A percentile compares a stretch with the other conserved stretches of the same genome.
Conservation (phyloP, 2,888 invertebrate species). For the Neuroscelio doddi region DNA sequence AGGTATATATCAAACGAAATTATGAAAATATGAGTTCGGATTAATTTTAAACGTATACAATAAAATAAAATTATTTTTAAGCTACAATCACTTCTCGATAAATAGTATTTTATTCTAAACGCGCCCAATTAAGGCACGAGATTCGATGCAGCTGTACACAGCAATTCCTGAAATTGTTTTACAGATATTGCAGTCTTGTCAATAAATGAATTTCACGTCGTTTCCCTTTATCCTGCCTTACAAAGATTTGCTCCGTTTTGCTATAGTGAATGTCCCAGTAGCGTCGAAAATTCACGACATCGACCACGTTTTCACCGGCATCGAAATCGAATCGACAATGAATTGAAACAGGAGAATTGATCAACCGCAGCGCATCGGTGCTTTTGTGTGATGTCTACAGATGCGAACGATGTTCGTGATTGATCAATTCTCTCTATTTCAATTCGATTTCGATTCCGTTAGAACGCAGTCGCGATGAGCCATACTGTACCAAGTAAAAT, state of each 20-base stretch:
- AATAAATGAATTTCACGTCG: conserved; percentile 39
- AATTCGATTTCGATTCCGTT: conserved; percentile 43
- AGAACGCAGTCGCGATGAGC: conserved; percentile 17
- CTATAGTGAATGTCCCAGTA: conserved; percentile 26
- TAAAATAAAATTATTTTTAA: too few species aligned
- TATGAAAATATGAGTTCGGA: too few species aligned
- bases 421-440: conserved; percentile 45
- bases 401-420: conserved; percentile 39
- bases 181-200: conserved; percentile 35
- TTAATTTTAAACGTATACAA: too few species aligned
- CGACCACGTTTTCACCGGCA: conserved; percentile 37
- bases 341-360: conserved; percentile 47
- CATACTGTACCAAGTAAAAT: conserved; percentile 17
- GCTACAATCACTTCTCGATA: neutral
- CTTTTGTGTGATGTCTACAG: conserved; percentile 36
- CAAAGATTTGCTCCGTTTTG: conserved; percentile 31
- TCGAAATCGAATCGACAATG: conserved; percentile 44
- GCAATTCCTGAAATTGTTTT: conserved; percentile 30
- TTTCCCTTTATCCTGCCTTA: conserved; percentile 36
- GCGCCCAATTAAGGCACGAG: neutral
- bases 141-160: conserved; percentile 21
- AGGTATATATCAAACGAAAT: too few species aligned
- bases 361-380: conserved; percentile 40
- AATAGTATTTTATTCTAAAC: neutral
- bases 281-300: conserved; percentile 36